phyloP scores from a whole-genome alignment of 2,888 invertebrate species.

The Volucella bombylans region DNA sequence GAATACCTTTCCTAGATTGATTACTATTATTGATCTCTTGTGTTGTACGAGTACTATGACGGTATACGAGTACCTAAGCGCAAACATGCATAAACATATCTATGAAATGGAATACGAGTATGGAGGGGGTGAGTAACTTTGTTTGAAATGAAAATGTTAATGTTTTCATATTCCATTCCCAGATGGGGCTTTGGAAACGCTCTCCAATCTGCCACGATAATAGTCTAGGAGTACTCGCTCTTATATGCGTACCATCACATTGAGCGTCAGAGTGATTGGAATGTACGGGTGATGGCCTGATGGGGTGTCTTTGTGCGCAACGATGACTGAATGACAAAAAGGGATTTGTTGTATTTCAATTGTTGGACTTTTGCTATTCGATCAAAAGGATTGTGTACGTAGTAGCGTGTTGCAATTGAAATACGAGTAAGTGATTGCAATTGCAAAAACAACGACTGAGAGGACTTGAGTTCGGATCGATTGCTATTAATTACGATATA shows the following conservation, averaged over 20 bases:
- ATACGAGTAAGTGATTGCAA: too few species aligned
- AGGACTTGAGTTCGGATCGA: too few species aligned
- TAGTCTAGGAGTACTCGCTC: not conserved
- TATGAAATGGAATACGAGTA: too few species aligned
- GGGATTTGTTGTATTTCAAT: conserved; percentile 40
- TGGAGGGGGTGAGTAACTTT: not conserved
- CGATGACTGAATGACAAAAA: conserved; percentile 55
- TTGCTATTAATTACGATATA: too few species aligned
- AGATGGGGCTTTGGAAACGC: not conserved
- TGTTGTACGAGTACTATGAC: conserved; percentile 4
- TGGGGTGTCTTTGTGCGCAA: conserved; percentile 13
- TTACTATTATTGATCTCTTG: conserved; percentile 64
- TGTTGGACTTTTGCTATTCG: not conserved
- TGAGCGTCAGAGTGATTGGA: conserved; percentile 19
- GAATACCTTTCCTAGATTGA: conserved; percentile 53
- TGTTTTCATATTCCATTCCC: conserved; percentile 34
- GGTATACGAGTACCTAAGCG: not conserved
- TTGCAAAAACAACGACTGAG: too few species aligned
- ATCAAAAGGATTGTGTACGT: too few species aligned
- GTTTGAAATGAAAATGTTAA: conserved; percentile 45
- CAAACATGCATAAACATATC: too few species aligned
- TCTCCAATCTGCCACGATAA: conserved; percentile 44
- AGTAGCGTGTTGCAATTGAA: too few species aligned
- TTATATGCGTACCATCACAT: not conserved
- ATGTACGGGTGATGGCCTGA: conserved; percentile 32